Evolutionary conservation across 2,888 invertebrate species (phyloP).

Genomic region (Nemoura dubitans): DNA sequence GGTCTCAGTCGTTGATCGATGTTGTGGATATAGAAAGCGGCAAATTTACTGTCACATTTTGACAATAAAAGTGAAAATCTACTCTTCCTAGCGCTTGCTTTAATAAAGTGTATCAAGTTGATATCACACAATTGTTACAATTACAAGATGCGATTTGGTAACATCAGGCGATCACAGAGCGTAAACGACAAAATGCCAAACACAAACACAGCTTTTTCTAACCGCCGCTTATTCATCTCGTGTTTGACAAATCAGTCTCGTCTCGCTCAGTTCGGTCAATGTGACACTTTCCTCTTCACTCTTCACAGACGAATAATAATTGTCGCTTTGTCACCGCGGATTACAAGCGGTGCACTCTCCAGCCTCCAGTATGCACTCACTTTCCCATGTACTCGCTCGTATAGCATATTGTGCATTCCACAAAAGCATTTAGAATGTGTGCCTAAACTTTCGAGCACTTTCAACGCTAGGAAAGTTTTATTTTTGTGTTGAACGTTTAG

Average conservation of each 20-base stretch:
- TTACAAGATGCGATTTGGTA: not conserved
- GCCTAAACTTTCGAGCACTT: not conserved
- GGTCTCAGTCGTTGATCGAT: not conserved
- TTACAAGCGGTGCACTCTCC: not conserved
- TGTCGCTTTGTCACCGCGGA: not conserved
- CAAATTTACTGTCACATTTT: not conserved
- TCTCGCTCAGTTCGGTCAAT: not conserved
- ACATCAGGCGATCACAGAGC: not conserved
- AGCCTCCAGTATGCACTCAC: not conserved
- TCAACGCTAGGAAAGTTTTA: not conserved
- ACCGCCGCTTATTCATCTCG: not conserved
- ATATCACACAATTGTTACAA: not conserved
- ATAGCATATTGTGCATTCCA: not conserved
- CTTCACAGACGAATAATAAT: not conserved
- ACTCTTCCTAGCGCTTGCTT: not conserved
- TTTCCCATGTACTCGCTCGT: not conserved
- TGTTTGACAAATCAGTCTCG: not conserved
- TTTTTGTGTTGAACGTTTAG: not conserved
- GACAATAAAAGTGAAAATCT: constrained; percentile 12
- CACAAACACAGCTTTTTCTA: not conserved
- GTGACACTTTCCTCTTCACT: constrained; percentile 3
- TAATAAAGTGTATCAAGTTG: not conserved
- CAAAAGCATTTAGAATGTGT: not conserved
- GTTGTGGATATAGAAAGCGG: not conserved
- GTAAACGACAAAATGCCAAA: not conserved